phyloP scores from a whole-genome alignment of 1,140 invertebrate species.

The Conus betulinus region DNA sequence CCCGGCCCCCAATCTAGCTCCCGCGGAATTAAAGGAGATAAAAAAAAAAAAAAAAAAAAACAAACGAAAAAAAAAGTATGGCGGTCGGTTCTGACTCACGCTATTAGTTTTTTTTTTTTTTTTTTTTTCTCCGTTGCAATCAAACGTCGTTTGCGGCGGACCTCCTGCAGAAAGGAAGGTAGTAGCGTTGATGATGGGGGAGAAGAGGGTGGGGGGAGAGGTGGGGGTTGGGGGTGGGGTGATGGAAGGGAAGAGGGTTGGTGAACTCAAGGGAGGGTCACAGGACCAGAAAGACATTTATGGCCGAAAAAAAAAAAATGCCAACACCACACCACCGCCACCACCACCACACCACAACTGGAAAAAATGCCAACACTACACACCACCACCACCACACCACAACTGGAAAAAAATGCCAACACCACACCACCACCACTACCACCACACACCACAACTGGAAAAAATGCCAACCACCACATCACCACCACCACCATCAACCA shows the following conservation, averaged over 20 bases:
- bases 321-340: too few relatives aligned
- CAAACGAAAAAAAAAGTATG: too few relatives aligned
- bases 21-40: not conserved
- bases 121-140: not conserved
- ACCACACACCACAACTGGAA: too few relatives aligned
- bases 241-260: not conserved
- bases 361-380: not conserved
- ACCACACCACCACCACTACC: too few relatives aligned
- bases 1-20: slow-evolving; percentile 8
- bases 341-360: too few relatives aligned
- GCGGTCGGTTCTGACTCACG: not conserved
- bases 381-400: not conserved
- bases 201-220: not conserved
- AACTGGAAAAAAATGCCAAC: too few relatives aligned
- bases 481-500: too few relatives aligned
- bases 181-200: not conserved
- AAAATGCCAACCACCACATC: too few relatives aligned
- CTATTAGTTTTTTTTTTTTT: not conserved
- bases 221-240: slow-evolving; percentile 17
- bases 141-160: not conserved
- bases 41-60: not conserved
- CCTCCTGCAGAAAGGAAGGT: not conserved
- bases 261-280: not conserved
- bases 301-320: not conserved
- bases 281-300: not conserved